phyloP scores from a whole-genome alignment of 2,888 invertebrate genomes.

The Agonopterix heracliana region DNA sequence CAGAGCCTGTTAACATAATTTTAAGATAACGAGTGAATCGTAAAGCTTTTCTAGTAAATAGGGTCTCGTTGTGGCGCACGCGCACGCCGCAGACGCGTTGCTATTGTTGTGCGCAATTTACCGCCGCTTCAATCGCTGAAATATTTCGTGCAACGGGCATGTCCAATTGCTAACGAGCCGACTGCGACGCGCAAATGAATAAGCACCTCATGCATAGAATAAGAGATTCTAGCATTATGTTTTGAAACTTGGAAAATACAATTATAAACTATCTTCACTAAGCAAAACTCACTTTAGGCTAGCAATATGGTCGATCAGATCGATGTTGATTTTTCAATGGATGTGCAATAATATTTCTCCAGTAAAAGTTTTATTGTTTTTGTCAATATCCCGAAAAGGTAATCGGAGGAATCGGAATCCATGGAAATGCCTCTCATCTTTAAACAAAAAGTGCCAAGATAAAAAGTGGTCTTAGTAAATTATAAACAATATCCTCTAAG shows the following conservation, averaged over 20 bases:
- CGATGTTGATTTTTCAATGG: too few relatives aligned
- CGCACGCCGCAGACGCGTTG: constrained; percentile 34
- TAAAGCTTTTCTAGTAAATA: constrained; percentile 65
- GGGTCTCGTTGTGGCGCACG: constrained; percentile 39
- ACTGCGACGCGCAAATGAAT: constrained; percentile 73
- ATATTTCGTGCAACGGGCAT: constrained; percentile 75
- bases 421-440: too few relatives aligned
- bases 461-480: too few relatives aligned
- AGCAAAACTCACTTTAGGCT: too few relatives aligned
- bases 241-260: constrained; percentile 11
- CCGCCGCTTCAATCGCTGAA: constrained; percentile 74
- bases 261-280: too few relatives aligned
- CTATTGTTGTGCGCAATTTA: constrained; percentile 73
- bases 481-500: too few relatives aligned
- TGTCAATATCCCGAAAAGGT: too few relatives aligned
- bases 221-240: constrained; percentile 18
- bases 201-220: constrained; percentile 63
- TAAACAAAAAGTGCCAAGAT: too few relatives aligned
- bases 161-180: constrained; percentile 76
- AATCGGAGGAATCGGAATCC: too few relatives aligned
- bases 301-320: too few relatives aligned
- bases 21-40: constrained; percentile 68
- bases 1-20: constrained; percentile 48
- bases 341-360: too few relatives aligned
- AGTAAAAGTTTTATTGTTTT: too few relatives aligned